Evolutionary conservation across 2,888 invertebrate species (phyloP), one percentile per base, ranked within the genome.

Genomic region (Polymixis lichenea): DNA sequence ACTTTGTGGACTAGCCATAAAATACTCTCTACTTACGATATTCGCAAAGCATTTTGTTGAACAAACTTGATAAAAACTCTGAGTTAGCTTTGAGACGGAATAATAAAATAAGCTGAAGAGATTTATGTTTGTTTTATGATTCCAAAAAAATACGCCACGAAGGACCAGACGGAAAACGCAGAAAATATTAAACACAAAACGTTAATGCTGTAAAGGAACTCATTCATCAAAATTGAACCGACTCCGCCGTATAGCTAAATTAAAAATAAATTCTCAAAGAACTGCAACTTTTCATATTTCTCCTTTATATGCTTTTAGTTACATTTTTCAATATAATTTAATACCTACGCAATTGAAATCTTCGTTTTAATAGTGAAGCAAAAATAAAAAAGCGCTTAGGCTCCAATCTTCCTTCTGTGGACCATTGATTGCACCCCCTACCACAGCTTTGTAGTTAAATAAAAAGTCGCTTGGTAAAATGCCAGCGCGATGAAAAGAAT

Each of bases 381-480:
- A 93, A 92, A 93, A 91, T 89, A 90, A 67, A 43, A 91, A 91
- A 88, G 78, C 89, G 90, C 91, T 92, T 91, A 93, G 92, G 90
- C 91, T 89, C 86, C 90, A 91, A 92, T 93, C 91, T 92, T 92
- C 90, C 89, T 92, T 92, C 92, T 90, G 89, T 89, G 88, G 88
- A 92, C 92, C 95, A 95, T 95, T 94, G 95, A 96, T 96, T 95
- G 95, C 93, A 89, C 91, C 91, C 91, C 91, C 91, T 83, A 88
- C 92, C 91, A 92, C 90, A 90, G 91, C 92, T 92, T 92, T 94
- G 93, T 94, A 93, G 92, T 93, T 92, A 91, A 93, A 94, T 95
- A 95, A 95, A 95, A 95, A 94, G 92, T 90, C 92, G 91, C 91
- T 95, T 96, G 96, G 95, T 95, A 94, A 91, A 93, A 95, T 95